Conservation (phyloP, 2,113 vertebrate species). For the Oreochromis aureus region DNA sequence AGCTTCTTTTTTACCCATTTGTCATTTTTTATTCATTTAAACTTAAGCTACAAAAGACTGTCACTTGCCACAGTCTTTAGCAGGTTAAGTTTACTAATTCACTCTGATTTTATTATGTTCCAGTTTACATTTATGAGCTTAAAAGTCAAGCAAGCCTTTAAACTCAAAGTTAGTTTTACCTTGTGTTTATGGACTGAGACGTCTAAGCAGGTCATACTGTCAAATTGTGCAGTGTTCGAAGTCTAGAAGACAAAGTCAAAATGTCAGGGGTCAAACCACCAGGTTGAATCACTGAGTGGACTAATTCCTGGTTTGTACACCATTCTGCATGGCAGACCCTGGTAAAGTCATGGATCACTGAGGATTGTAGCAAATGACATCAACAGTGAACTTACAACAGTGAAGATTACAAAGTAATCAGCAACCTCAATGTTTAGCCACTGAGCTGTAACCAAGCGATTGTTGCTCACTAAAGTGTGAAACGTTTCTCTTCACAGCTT, state of each 20-base stretch:
- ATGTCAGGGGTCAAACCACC: conserved; percentile 39
- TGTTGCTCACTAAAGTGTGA: background rate
- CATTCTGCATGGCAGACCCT: conserved; percentile 49
- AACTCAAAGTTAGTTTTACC: background rate
- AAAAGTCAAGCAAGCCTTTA: background rate
- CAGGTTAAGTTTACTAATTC: background rate
- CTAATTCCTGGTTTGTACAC: conserved; percentile 28
- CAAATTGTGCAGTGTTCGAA: background rate
- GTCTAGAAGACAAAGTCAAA: conserved; percentile 9
- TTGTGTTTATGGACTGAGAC: background rate
- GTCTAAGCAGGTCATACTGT: background rate
- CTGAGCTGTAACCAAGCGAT: background rate
- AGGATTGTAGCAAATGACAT: conserved; percentile 32
- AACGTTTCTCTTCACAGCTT: background rate
- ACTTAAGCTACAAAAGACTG: background rate
- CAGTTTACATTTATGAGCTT: background rate
- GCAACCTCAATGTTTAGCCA: conserved; percentile 10
- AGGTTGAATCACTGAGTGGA: conserved; percentile 12
- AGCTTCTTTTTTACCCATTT: background rate
- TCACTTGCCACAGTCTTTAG: background rate
- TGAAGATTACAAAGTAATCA: conserved; percentile 1
- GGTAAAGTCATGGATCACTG: conserved; percentile 58
- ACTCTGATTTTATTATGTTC: background rate
- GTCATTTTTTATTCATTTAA: background rate
- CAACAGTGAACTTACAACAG: conserved; percentile 41